Base-by-base conservation (phyloP, 1,140 invertebrate genomes). In the Battus philenor region DNA sequence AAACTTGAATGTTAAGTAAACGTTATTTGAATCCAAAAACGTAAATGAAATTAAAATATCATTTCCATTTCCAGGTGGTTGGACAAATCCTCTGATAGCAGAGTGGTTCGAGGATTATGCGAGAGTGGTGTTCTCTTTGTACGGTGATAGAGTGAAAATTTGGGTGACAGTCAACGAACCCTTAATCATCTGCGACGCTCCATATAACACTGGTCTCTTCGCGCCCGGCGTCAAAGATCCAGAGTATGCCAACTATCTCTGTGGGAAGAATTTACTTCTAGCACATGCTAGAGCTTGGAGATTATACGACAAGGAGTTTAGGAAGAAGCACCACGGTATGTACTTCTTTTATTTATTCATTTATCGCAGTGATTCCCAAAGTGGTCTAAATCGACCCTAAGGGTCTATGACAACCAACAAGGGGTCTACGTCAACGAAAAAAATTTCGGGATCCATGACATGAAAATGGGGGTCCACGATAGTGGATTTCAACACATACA, bases 161-260 rank as follows among this genome's bases (percentile, higher is more conserved):
- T 93, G 91, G 90, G 86, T 89, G 1, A 93, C 92, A 0, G 85
- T 93, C 22, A 93, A 92, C 59, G 91, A 93, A 64, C 90, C 90
- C 0, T 72, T 86, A 47, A 78, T 88, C 12, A 61, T 88, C 1
- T 90, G 90, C 32, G 74, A 87, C 15, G 56, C 62, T 5, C 87
- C 86, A 4, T 91, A 91, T 62, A 85, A 86, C 12, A 63, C 60
- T 1, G 78, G 78, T 20, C 67, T 67, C 7, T 71, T 86, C 52
- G 87, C 87, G 0, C 87, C 87, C 0, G 70, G 70, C 0, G 67
- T 79, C 2, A 68, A 82, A 31, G 77, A 80, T 41, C 62, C 72
- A 0, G 83, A 86, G 1, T 66, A 85, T 6, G 86, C 68, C 0
- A 62, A 75, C 8, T 89, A 89, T 47, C 41, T 87, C 1, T 89